Percentiles rank a stretch among this genome's conserved stretches.
Evolutionary conservation across 2,888 invertebrate species (phyloP).

Genomic region (Spisula subtruncata): DNA sequence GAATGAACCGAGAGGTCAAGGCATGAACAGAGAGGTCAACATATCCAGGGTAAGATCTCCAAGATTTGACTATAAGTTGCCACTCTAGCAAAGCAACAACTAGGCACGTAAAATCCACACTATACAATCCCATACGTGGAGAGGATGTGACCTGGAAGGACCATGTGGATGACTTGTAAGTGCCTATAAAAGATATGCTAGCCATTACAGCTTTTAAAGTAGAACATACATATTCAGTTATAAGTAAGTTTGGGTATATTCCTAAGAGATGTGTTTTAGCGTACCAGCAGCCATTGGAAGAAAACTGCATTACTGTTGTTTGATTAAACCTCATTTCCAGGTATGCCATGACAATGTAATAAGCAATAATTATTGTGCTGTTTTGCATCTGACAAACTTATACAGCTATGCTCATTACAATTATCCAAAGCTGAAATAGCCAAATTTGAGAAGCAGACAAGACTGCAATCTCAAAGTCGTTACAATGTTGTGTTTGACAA

Average conservation of each 20-base stretch:
- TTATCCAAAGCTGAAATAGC: background rate
- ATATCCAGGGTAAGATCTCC: too few species aligned
- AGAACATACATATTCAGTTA: background rate
- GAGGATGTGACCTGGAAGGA: background rate
- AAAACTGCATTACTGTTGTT: background rate
- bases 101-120: constrained; percentile 3
- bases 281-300: background rate
- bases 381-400: background rate
- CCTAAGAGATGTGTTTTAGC: background rate
- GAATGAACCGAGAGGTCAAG: too few species aligned
- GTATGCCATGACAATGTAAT: background rate
- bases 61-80: too few species aligned
- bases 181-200: background rate
- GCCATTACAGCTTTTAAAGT: constrained; percentile 3
- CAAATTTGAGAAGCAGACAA: background rate
- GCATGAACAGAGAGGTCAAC: too few species aligned
- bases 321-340: background rate
- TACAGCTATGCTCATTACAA: background rate
- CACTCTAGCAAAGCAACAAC: constrained; percentile 26
- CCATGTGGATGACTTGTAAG: background rate
- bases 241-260: background rate
- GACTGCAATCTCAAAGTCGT: background rate
- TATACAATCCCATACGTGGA: constrained; percentile 35
- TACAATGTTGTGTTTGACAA: too few species aligned
- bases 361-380: background rate